A percentile compares a stretch with the other conserved stretches of the same genome.
These are phyloP conservation scores for Reticulitermes lucifugus DNA, from an alignment of 2,888 invertebrate genomes.

Conservation along the genomic window DNA sequence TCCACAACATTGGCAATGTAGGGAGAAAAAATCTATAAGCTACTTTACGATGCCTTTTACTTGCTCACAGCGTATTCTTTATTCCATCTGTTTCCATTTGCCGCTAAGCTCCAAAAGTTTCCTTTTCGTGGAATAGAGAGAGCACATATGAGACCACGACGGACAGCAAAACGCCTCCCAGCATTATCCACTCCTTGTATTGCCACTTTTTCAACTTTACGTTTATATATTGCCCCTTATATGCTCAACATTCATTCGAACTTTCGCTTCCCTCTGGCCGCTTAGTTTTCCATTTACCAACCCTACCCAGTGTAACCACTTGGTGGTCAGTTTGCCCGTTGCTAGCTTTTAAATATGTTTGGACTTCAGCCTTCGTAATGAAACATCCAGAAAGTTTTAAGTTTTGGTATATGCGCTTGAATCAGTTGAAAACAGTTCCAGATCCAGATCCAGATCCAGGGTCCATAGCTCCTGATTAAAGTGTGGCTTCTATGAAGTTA, in stretches of 20 bases:
- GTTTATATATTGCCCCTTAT: background rate
- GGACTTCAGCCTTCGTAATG: too few relatives aligned
- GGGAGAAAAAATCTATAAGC: constrained; percentile 35
- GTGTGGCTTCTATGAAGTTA: too few relatives aligned
- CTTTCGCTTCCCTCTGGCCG: background rate
- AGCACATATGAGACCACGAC: background rate
- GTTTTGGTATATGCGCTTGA: too few relatives aligned
- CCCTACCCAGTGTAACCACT: too few relatives aligned
- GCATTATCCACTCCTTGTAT: background rate
- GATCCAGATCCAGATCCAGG: too few relatives aligned
- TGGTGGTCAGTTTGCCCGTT: too few relatives aligned
- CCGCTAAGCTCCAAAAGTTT: background rate
- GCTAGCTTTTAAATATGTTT: too few relatives aligned
- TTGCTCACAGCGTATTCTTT: background rate
- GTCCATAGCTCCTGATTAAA: too few relatives aligned
- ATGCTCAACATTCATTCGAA: background rate
- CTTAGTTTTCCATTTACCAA: background rate
- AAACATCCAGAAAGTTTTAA: too few relatives aligned
- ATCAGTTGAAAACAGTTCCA: too few relatives aligned
- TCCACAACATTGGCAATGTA: background rate
- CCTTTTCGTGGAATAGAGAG: background rate
- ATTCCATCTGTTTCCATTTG: constrained; percentile 19
- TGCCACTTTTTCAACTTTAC: background rate
- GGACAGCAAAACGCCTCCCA: background rate
- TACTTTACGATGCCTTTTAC: constrained; percentile 19